Conservation (phyloP, 2,888 invertebrate species). For the Eulithis prunata region DNA sequence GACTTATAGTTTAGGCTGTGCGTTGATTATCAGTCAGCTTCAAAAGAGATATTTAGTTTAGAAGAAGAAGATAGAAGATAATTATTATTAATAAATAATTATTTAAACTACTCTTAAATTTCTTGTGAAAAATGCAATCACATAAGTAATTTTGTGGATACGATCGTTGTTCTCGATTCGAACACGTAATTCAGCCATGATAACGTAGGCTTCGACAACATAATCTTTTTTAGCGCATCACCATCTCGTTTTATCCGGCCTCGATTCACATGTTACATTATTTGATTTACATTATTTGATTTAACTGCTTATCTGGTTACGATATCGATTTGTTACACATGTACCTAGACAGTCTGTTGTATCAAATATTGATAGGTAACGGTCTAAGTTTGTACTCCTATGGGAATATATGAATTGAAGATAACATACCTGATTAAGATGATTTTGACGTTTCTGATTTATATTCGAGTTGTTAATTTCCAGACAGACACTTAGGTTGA, state of each 20-base stretch:
- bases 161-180: background rate
- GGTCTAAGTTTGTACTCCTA: too few species aligned
- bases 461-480: too few species aligned
- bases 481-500: too few species aligned
- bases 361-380: background rate
- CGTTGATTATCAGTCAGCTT: too few species aligned
- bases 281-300: conserved; percentile 1
- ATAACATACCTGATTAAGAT: too few species aligned
- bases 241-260: conserved; percentile 3
- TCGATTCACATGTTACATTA: conserved; percentile 4
- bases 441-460: too few species aligned
- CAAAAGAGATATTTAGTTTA: too few species aligned
- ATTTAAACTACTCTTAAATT: too few species aligned
- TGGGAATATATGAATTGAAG: too few species aligned
- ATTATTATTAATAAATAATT: too few species aligned
- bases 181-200: background rate
- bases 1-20: too few species aligned
- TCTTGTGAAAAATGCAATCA: background rate
- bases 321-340: conserved; percentile 1
- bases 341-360: background rate
- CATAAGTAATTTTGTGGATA: background rate
- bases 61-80: too few species aligned
- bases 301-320: background rate
- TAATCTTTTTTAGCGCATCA: background rate
- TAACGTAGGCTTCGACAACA: background rate